Conservation (phyloP, 2,797 vertebrate species). For the Bradypus variegatus region DNA sequence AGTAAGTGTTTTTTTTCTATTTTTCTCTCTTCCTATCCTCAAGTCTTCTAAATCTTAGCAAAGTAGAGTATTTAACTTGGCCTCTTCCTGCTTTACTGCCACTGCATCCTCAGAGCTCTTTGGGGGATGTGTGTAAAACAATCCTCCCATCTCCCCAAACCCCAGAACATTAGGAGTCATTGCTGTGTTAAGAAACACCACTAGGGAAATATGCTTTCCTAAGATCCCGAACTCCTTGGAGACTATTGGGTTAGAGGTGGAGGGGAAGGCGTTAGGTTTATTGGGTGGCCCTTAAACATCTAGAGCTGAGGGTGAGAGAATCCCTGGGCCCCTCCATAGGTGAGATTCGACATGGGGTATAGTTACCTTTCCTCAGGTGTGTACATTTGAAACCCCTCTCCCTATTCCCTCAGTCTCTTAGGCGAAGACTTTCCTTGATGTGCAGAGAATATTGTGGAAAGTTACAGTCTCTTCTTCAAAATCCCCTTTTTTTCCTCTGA, state of each 20-base stretch:
- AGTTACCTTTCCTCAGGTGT: background rate
- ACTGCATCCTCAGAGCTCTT: background rate
- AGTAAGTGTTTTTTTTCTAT: background rate
- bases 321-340: background rate
- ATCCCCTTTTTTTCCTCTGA: background rate
- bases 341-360: background rate
- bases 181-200: background rate
- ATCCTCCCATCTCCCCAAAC: background rate
- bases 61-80: background rate
- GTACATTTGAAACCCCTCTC: no score
- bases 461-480: background rate
- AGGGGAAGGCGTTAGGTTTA: background rate
- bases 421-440: background rate
- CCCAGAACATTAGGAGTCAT: no score
- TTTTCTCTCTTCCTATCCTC: background rate
- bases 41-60: background rate
- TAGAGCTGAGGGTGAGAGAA: background rate
- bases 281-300: background rate
- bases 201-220: background rate
- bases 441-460: background rate
- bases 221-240: rapidly evolving
- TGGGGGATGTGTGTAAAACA: background rate
- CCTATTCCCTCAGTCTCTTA: background rate
- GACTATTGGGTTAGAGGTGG: background rate
- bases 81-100: background rate